Evolutionary conservation across 1,140 invertebrate genomes (phyloP), one percentile per base, ranked within the genome.

Genomic region (Lucilia cuprina): DNA sequence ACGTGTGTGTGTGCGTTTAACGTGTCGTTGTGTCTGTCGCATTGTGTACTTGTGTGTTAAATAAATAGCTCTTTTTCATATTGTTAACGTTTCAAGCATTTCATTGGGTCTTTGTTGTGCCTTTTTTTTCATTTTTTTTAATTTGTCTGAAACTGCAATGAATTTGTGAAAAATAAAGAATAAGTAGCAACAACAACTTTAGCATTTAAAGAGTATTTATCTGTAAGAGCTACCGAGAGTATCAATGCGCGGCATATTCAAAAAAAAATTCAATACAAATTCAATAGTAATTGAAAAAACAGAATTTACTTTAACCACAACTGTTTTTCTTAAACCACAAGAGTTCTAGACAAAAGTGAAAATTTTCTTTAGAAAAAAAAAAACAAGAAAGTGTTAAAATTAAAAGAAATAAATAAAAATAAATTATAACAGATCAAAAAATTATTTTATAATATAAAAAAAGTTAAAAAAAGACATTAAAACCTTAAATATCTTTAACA

Each of bases 201-300:
- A 80, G 77, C 41, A 80, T 47, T 80, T 80, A 80, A 80, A 80
- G 77, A 80, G 77, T 80, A 80, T 80, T 80, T 80, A 80, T 80
- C 77, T 80, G 77, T 80, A 80, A 80, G 77, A 80, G 77, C 77
- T 80, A 80, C 77, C 77, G 77, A 47, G 77, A 80, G 77, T 80
- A 50, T 80, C 77, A 49, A 80, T 80, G 47, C 77, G 77, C 77
- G 77, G 77, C 77, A 80, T 49, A 84, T 60, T 74, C 85, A 85
- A 85, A 84, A 82, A 84, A 82, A 87, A 85, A 55, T 83, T 50
- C n/a, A 86, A 84, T 25, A 83, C 25, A 82, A 83, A 30, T 30
- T 30, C 25, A 70, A 84, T 74, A 83, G 85, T 89, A 85, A 83
- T 88, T 88, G 88, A 84, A 85, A 87, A 80, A 84, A 82, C 82